phyloP scores from a whole-genome alignment of 2,888 invertebrate species.

The Scaptomyza cyrtandrae region DNA sequence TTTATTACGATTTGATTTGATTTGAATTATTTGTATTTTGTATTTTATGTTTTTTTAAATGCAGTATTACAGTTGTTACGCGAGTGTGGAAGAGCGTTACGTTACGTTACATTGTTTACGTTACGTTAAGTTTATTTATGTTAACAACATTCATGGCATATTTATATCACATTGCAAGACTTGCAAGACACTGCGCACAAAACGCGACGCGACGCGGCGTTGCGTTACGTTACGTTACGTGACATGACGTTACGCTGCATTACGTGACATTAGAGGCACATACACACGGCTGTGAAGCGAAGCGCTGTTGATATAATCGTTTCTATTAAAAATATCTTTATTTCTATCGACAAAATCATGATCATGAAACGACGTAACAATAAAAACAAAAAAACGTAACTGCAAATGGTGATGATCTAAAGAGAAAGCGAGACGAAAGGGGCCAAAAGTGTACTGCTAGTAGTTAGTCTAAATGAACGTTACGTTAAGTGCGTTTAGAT shows the following conservation, averaged over 20 bases:
- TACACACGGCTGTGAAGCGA: slow-evolving; percentile 22
- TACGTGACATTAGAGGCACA: slow-evolving; percentile 33
- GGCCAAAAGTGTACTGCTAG: neutral
- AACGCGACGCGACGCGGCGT: slow-evolving; percentile 43
- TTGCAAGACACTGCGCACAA: slow-evolving; percentile 38
- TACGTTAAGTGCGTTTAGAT: neutral
- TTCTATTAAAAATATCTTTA: slow-evolving; percentile 16
- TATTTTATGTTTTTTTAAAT: no score
- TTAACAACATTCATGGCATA: slow-evolving; percentile 22
- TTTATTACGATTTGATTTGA: slow-evolving; percentile 1
- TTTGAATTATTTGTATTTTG: neutral
- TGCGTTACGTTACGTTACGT: slow-evolving; percentile 33
- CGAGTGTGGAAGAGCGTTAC: slow-evolving; percentile 30
- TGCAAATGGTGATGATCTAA: neutral
- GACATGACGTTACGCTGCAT: slow-evolving; percentile 25
- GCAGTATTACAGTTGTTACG: slow-evolving; percentile 40
- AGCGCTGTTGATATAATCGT: slow-evolving; percentile 31
- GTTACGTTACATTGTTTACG: slow-evolving; percentile 23
- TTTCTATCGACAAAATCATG: slow-evolving; percentile 6
- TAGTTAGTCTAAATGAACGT: neutral
- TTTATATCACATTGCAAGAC: slow-evolving; percentile 35
- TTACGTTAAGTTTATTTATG: slow-evolving; percentile 26
- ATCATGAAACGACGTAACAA: slow-evolving; percentile 22
- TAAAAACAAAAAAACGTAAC: slow-evolving; percentile 7
- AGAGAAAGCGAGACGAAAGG: neutral